Evolutionary conservation across 2,888 invertebrate genomes (phyloP).

Genomic region (Sarcophaga rosellei): DNA sequence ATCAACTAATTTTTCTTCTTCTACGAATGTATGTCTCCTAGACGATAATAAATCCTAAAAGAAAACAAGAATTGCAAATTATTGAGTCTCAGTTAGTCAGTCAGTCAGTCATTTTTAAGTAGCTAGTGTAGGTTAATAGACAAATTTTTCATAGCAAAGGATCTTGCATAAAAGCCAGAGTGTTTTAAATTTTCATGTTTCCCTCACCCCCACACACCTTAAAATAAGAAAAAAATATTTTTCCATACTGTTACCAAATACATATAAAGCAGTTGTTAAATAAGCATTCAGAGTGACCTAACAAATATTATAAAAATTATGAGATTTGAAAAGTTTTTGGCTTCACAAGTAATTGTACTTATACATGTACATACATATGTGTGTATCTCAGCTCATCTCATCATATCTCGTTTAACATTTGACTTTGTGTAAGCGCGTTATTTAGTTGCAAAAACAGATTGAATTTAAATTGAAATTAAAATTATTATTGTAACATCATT

Average conservation of each 20-base stretch:
- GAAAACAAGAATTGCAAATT: background rate
- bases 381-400: too few relatives aligned
- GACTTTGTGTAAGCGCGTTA: constrained; percentile 5
- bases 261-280: too few relatives aligned
- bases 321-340: too few relatives aligned
- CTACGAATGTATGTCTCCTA: background rate
- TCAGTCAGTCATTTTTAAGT: background rate
- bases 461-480: background rate
- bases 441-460: constrained; percentile 11
- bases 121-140: background rate
- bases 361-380: too few relatives aligned
- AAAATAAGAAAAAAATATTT: too few relatives aligned
- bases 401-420: constrained; percentile 9
- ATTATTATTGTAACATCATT: background rate
- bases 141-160: background rate
- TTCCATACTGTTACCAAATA: too few relatives aligned
- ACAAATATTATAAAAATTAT: too few relatives aligned
- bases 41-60: background rate
- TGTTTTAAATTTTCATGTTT: too few relatives aligned
- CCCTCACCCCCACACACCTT: too few relatives aligned
- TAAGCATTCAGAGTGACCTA: too few relatives aligned
- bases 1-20: background rate
- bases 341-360: too few relatives aligned
- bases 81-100: background rate
- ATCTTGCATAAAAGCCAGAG: background rate